Percentiles rank a stretch among this genome's conserved stretches.
These are phyloP conservation scores for Eugnorisma glareosa DNA, from an alignment of 2,888 invertebrate genomes.

Conservation along the genomic window DNA sequence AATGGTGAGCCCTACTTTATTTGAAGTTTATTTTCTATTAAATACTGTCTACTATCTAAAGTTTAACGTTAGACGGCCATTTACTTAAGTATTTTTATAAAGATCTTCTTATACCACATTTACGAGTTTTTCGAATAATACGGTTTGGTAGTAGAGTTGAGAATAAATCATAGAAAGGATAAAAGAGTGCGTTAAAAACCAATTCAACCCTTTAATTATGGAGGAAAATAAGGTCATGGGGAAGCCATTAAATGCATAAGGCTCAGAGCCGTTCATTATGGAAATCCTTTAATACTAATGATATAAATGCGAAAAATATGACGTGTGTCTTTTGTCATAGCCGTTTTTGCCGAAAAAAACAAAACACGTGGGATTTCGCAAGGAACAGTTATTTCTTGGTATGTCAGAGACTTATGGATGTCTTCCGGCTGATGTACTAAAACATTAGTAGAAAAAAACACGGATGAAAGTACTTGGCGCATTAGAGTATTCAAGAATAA, in stretches of 20 bases:
- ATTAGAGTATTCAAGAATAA: slow-evolving; percentile 21
- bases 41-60: slow-evolving; percentile 28
- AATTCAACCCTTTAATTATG: slow-evolving; percentile 45
- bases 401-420: neutral
- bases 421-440: slow-evolving; percentile 1
- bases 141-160: neutral
- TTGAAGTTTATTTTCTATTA: slow-evolving; percentile 59
- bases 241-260: slow-evolving; percentile 35
- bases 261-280: slow-evolving; percentile 10
- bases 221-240: slow-evolving; percentile 9
- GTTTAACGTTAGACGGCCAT: neutral
- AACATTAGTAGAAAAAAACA: slow-evolving; percentile 17
- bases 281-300: slow-evolving; percentile 16
- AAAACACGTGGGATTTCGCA: neutral
- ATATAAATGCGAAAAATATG: slow-evolving; percentile 13
- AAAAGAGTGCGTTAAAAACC: neutral
- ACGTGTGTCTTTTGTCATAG: neutral
- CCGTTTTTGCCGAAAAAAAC: neutral
- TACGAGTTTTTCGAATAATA: neutral
- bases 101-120: neutral
- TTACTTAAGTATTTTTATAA: slow-evolving; percentile 18
- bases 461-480: slow-evolving; percentile 8
- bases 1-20: slow-evolving; percentile 69
- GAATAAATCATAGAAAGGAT: neutral
- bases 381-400: neutral